Conservation (phyloP, 1,140 invertebrate genomes). For the Heliconius congener region DNA sequence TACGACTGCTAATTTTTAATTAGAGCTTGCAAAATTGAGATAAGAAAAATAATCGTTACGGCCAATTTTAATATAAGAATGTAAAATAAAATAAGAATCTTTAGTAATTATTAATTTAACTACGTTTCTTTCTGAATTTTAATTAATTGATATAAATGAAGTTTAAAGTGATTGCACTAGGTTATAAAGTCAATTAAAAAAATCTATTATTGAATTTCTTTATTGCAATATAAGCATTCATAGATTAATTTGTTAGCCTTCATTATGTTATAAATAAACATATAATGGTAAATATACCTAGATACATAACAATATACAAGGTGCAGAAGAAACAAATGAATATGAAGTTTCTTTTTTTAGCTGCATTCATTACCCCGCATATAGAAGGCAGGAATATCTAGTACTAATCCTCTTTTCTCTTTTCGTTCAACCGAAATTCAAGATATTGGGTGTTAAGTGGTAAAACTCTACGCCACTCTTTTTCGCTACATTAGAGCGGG, state of each 20-base stretch:
- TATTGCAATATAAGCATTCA: background rate
- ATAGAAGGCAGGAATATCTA: no score
- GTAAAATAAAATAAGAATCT: background rate
- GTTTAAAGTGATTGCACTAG: background rate
- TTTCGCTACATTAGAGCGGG: no score
- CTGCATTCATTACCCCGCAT: no score
- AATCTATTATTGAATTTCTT: slow-evolving; percentile 4
- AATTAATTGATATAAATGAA: background rate
- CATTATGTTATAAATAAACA: background rate
- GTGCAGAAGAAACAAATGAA: background rate
- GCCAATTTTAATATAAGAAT: background rate
- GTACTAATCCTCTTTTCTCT: no score
- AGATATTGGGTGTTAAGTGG: no score
- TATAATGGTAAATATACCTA: background rate
- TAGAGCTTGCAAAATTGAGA: slow-evolving; percentile 6
- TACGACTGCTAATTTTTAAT: background rate
- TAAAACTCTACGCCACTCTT: no score
- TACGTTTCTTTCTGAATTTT: background rate
- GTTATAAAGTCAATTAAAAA: slow-evolving; percentile 8
- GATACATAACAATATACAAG: background rate
- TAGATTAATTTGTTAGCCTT: background rate
- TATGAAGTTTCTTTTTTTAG: background rate
- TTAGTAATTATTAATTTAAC: background rate
- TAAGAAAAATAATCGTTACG: background rate
- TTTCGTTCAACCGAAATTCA: no score